Conservation (phyloP, 2,113 vertebrate species). For the cat (Felis catus) region F.catus_Fca126_mat1.0 CM031419.1:49515001-49515500, state of each 20-base stretch:
- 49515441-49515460: background rate
- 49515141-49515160: background rate
- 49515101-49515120: background rate
- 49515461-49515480: background rate
- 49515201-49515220: background rate
- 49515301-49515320: background rate
- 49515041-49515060: background rate
- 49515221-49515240: background rate
- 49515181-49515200: background rate
- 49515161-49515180: background rate
- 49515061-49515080: background rate
- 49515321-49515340: background rate
- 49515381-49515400: background rate
- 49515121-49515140: background rate
- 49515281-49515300: background rate
- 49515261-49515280: background rate
- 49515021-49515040: background rate
- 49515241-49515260: background rate
- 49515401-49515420: background rate
- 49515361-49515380: background rate
- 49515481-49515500: background rate
- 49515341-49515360: background rate
- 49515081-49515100: background rate
- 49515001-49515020: background rate
- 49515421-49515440: background rate